Evolutionary conservation across 2,113 vertebrate species (phyloP).

Genomic region (Anser brachyrhynchus): DNA sequence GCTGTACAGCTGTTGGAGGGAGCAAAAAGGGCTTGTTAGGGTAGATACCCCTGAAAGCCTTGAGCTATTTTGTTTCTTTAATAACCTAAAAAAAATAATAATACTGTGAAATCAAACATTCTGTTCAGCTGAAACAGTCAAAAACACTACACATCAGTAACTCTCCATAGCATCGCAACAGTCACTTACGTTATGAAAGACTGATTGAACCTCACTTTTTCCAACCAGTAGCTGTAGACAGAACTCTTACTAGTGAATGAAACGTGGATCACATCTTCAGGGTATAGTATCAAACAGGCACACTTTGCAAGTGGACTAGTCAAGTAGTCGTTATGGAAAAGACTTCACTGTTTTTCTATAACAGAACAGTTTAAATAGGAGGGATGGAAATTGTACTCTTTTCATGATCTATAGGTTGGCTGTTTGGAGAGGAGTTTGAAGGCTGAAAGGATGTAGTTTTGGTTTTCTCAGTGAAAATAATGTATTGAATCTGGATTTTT

Average conservation of each 20-base stretch:
- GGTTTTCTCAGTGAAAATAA: background rate
- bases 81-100: background rate
- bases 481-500: background rate
- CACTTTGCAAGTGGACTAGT: background rate
- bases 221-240: slow-evolving; percentile 41
- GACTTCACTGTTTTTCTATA: background rate
- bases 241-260: background rate
- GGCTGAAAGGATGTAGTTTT: background rate
- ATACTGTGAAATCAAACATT: background rate
- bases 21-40: background rate
- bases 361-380: background rate
- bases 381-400: background rate
- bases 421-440: background rate
- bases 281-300: background rate
- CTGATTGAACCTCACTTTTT: background rate
- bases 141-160: background rate
- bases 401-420: background rate
- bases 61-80: background rate
- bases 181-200: background rate
- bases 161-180: background rate
- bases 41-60: background rate
- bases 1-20: background rate
- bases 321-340: no score
- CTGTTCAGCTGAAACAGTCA: background rate
- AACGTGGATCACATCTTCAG: background rate